Evolutionary conservation across 1,140 invertebrate genomes (phyloP), one percentile per base, ranked within the genome.

Genomic region (Bombus superbus): DNA sequence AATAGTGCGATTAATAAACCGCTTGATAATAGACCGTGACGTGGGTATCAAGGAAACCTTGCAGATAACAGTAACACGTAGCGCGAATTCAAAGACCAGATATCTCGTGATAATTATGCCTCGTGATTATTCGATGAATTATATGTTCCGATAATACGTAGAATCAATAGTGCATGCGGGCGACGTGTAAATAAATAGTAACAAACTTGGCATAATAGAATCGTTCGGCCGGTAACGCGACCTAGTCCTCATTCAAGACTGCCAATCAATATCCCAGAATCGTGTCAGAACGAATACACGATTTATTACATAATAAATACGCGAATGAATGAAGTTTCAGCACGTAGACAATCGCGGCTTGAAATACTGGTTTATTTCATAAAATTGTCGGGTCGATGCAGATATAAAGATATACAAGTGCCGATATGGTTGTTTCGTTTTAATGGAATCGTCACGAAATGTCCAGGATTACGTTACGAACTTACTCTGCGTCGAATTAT

Each of bases 281-380:
- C 44, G 74, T 47, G 64, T 69, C 74, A 42, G 44, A 53, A 69
- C 62, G 64, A 69, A 68, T 57, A 53, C 35, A 18, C 59, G 42
- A 77, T 78, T 83, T 77, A 28, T 83, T 83, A 42, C 74, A 69
- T 77, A 44, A 68, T 44, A 44, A 68, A 42, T 22, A 28, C 53
- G 53, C n/a, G 53, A 18, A 59, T 83, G 73, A 83, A 83, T 83
- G 81, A 69, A 83, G 57, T 69, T 62, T 81, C 53, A 35, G 18
- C 25, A 6, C 5, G n/a, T 28, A n/a, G 64, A 38, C 22, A n/a
- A 44, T n/a, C 6, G n/a, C 32, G 10, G 18, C 22, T 25, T 57
- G 72, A 38, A 38, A 75, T 6, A 9, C n/a, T 22, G 25, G n/a
- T 5, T 75, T 35, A 47, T 38, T 38, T 75, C 47, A 13, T 35